Conservation (phyloP, 2,888 invertebrate genomes). For the Eupithecia subfuscata region DNA sequence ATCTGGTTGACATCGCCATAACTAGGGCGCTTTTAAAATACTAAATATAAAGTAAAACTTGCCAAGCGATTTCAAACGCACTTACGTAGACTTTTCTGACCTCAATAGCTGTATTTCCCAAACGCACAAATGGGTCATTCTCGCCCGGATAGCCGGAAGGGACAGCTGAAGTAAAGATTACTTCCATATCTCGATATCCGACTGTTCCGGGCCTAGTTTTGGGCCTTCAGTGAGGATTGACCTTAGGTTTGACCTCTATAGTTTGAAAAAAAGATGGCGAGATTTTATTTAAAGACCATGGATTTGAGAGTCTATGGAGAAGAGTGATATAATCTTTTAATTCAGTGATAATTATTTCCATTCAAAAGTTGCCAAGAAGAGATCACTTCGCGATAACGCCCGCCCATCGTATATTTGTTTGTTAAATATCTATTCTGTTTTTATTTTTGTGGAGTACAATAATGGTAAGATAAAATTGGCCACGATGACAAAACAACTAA, state of each 20-base stretch:
- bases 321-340: too few relatives aligned
- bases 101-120: conserved; percentile 8
- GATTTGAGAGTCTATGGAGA: not conserved
- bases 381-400: not conserved
- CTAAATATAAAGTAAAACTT: not conserved
- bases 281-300: not conserved
- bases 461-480: too few relatives aligned
- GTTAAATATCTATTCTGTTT: not conserved
- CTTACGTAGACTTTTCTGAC: conserved; percentile 1
- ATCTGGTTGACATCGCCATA: not conserved
- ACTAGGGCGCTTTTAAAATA: not conserved
- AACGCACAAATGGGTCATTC: conserved; percentile 11
- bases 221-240: not conserved
- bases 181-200: conserved; percentile 7
- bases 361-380: not conserved
- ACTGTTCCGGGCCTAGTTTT: not conserved
- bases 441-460: too few relatives aligned
- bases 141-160: conserved; percentile 11
- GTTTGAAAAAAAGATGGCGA: conserved; percentile 5
- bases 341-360: not conserved
- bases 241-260: not conserved
- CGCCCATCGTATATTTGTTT: not conserved
- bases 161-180: conserved; percentile 10
- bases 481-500: too few relatives aligned
- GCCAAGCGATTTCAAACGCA: not conserved